Conservation (phyloP, 2,797 vertebrate genomes). For the Lutjanus argentimaculatus region DNA sequence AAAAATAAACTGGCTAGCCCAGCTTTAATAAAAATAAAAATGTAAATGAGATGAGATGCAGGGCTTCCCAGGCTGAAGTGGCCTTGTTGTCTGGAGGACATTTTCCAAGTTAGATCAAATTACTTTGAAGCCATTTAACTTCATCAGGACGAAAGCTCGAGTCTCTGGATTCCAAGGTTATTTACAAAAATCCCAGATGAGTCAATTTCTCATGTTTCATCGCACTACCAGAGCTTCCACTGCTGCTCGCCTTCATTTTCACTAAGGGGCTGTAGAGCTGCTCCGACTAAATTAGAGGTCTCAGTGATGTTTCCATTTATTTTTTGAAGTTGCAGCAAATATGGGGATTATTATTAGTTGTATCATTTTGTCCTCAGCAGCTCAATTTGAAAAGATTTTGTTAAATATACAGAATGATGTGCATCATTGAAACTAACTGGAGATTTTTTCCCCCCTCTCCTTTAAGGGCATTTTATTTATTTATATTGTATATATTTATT, state of each 20-base stretch:
- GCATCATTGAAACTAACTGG: background rate
- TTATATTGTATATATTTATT: background rate
- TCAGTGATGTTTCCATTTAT: background rate
- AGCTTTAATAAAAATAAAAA: background rate
- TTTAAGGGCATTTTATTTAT: background rate
- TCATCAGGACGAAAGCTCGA: background rate
- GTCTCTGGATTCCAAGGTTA: background rate
- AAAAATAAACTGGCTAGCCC: too few relatives aligned
- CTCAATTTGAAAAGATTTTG: background rate
- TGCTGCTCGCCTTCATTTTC: background rate
- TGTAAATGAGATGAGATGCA: constrained; percentile 8
- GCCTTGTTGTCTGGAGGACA: background rate
- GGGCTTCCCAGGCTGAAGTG: background rate
- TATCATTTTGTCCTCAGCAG: background rate
- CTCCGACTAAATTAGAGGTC: too few relatives aligned
- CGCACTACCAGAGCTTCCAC: background rate
- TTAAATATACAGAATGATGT: background rate
- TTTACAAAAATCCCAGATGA: background rate
- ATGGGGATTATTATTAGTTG: background rate
- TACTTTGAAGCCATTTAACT: background rate
- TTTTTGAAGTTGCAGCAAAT: background rate
- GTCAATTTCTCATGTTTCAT: background rate
- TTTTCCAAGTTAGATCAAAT: background rate
- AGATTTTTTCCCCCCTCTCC: background rate
- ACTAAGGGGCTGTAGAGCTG: background rate